These are phyloP conservation scores for Willisornis vidua DNA, from an alignment of 2,113 vertebrate genomes.

Conservation along the genomic window DNA sequence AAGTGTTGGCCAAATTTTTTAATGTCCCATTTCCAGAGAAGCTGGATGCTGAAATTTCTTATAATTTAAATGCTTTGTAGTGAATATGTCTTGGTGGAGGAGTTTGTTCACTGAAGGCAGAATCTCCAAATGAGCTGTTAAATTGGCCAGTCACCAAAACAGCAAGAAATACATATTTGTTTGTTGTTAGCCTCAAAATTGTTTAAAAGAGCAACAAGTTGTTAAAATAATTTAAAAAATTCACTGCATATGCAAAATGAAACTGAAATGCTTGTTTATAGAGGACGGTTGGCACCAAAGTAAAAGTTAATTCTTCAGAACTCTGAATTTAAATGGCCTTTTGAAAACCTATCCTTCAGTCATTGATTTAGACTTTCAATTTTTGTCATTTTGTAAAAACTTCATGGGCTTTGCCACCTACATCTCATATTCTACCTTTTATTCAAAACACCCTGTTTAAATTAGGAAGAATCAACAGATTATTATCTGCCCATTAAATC, in stretches of 20 bases:
- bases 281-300: not conserved
- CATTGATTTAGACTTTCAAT: not conserved
- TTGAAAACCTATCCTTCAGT: not conserved
- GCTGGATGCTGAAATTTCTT: not conserved
- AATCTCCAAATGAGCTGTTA: not conserved
- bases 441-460: slow-evolving; percentile 25
- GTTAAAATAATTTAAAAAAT: not conserved
- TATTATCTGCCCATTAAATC: slow-evolving; percentile 56
- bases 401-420: not conserved
- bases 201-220: slow-evolving; percentile 1
- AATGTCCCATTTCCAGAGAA: not conserved
- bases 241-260: not conserved
- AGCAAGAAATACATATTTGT: not conserved
- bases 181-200: not conserved
- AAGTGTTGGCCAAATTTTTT: not conserved
- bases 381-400: not conserved
- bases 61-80: not conserved
- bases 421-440: not conserved
- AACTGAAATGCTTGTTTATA: not conserved
- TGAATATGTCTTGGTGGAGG: not conserved
- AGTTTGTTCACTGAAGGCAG: not conserved
- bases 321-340: not conserved
- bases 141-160: not conserved
- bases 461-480: slow-evolving; percentile 42
- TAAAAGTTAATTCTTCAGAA: not conserved